phyloP scores from a whole-genome alignment of 2,888 invertebrate genomes.

The Harmothoe impar region DNA sequence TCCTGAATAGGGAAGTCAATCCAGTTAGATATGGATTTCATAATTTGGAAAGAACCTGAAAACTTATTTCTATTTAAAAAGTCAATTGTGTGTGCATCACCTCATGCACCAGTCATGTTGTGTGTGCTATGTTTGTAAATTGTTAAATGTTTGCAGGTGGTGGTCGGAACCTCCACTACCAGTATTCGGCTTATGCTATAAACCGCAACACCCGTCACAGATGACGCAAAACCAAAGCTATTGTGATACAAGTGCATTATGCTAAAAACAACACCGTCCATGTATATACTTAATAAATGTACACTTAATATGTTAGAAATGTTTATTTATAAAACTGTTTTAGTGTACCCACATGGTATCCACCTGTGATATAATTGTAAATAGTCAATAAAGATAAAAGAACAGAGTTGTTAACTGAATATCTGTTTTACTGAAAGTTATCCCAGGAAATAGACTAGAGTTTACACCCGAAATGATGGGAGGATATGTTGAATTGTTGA shows the following conservation, averaged over 20 bases:
- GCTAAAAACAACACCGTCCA: not conserved
- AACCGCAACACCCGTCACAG: not conserved
- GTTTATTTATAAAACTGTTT: not conserved
- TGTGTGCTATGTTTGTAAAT: too few species aligned
- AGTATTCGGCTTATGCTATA: too few species aligned
- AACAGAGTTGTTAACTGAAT: not conserved
- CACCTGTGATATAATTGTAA: constrained; percentile 14
- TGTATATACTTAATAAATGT: not conserved
- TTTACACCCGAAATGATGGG: not conserved
- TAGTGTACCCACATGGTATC: not conserved
- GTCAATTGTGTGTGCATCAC: too few species aligned
- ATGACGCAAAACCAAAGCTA: not conserved
- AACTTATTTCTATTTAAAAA: too few species aligned
- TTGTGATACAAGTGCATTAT: not conserved
- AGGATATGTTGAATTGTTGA: not conserved
- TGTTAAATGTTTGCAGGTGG: too few species aligned
- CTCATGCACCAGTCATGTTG: too few species aligned
- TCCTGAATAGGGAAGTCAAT: not conserved
- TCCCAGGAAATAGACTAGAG: not conserved
- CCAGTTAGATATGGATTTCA: not conserved
- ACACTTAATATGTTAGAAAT: not conserved
- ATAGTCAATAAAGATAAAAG: not conserved
- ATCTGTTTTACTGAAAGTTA: not conserved
- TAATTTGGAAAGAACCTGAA: too few species aligned
- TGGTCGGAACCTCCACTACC: too few species aligned